Conservation (phyloP, 2,888 invertebrate species). For the Lasioglossum oenotherae region DNA sequence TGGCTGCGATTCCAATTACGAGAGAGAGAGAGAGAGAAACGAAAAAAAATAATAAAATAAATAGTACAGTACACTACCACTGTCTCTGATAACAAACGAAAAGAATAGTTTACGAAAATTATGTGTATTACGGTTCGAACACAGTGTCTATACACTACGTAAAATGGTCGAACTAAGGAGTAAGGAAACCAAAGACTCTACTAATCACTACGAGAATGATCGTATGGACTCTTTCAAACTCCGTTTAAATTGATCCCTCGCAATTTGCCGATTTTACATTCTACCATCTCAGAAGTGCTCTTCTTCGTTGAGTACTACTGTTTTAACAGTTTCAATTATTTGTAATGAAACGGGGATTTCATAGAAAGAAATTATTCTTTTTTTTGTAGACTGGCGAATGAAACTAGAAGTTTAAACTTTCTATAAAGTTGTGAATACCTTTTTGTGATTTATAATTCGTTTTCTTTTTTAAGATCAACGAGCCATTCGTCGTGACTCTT, state of each 20-base stretch:
- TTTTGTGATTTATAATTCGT: neutral
- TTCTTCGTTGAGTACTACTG: neutral
- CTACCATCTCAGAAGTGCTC: neutral
- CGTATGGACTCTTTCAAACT: slow-evolving; percentile 70
- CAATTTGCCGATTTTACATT: neutral
- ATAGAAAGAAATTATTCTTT: neutral
- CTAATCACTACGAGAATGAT: slow-evolving; percentile 68
- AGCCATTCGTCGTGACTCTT: neutral
- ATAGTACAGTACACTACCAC: slow-evolving; percentile 35
- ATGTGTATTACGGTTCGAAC: slow-evolving; percentile 22
- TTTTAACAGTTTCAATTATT: neutral
- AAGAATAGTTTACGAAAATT: slow-evolving; percentile 42
- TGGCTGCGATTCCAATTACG: slow-evolving; percentile 36
- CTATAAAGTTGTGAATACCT: neutral
- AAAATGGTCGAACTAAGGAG: slow-evolving; percentile 61
- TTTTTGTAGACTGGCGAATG: neutral
- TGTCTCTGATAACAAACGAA: slow-evolving; percentile 42
- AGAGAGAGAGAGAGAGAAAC: neutral
- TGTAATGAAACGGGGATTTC: neutral
- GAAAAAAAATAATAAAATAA: neutral
- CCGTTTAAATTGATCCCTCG: neutral
- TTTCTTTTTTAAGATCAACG: neutral
- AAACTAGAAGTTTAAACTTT: neutral
- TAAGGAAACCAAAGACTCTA: slow-evolving; percentile 64
- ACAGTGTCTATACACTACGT: slow-evolving; percentile 37